Base-by-base conservation (phyloP, 2,113 vertebrate genomes). In the Halichoerus grypus region DNA sequence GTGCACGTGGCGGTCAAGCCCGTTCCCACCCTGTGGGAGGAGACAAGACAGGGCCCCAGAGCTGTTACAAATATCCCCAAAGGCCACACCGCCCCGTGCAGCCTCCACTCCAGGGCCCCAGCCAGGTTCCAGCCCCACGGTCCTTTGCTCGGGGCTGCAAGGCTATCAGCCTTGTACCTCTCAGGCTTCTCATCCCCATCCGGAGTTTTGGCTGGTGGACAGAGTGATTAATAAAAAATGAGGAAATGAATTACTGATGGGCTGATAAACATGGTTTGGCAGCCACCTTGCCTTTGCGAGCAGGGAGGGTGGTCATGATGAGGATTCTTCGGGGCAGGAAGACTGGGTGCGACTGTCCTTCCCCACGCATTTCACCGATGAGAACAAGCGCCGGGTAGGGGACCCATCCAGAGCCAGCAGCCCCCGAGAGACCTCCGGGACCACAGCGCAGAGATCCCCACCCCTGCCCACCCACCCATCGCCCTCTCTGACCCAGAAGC, bases 91-190 rank as follows among this genome's bases (percentile, higher is more conserved):
- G 24, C 24, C 49, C 71, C 11, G 1, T 2, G 28, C 36, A 53
- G 21, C 22, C n/a, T 16, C 89, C 42, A 14, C 67, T 21, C 8
- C 36, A 42, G 51, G 76, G 39, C 31, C 15, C 49, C 46, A 33
- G 36, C 16, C 1, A 0, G 5, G 46, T 36, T 42, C 69, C 71
- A 13, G n/a, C n/a, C 28, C 55, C 39, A 26, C 0, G 1, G 4
- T 31, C n/a, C 71, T 61, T 28, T n/a, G 80, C 55, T 36, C 13
- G 51, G 51, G 71, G 65, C 0, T 5, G 49, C 61, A 31, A 16
- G 53, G 63, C 61, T 42, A 42, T 33, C 53, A 26, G 22, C 42
- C 61, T 0, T 4, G 53, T 28, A 69, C 51, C 90, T 42, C 57
- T 71, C 36, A 31, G 8, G 46, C 71, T 72, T 28, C 24, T 59